Base-by-base conservation (phyloP, 2,797 vertebrate species). In the Perdix hodgsoniae region DNA sequence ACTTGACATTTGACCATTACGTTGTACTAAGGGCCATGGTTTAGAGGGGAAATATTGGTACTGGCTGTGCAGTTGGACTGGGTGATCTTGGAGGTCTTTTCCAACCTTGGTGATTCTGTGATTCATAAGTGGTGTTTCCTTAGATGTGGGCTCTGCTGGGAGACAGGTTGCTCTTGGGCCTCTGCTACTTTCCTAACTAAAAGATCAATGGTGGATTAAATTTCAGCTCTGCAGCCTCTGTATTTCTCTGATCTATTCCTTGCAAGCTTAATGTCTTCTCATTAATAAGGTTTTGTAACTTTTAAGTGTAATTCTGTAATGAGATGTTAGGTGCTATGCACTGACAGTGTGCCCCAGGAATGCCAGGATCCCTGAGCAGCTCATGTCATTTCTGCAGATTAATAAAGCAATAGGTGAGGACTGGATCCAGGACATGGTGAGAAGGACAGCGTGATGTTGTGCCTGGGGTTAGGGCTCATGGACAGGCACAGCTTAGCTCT, bases 1-100 rank as follows among this genome's bases (percentile, higher is more conserved):
- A 49, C 42, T 33, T 86, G 85, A 77, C 66, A 79, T 91, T 88
- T 95, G 89, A 75, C 85, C 90, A 52, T 66, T 18, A 54, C 11
- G 16, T 17, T 54, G 27, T 29, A 31, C 26, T 52, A 52, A 52
- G 50, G 15, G 27, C 17, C 10, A 7, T 54, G 52, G 52, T 54
- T 54, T 54, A 31, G 29, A 18, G 16, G 52, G 10, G 52, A 54
- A 29, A 18, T 54, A 18, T 16, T 52, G 50, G 50, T 49, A 29
- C 9, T 31, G 27, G 27, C 10, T 54, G 52, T 17, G 29, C 52
- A 54, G 52, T 54, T 54, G 29, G 52, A 31, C 10, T 54, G 29
- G 52, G 10, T 6, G 27, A 29, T 54, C 52, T 54, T 54, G 52
- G 52, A 54, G 29, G 52, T 54, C 52, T 31, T 31, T 18, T 54